phyloP scores from a whole-genome alignment of 2,888 invertebrate species.

The Ramazzottius varieornatus region DNA sequence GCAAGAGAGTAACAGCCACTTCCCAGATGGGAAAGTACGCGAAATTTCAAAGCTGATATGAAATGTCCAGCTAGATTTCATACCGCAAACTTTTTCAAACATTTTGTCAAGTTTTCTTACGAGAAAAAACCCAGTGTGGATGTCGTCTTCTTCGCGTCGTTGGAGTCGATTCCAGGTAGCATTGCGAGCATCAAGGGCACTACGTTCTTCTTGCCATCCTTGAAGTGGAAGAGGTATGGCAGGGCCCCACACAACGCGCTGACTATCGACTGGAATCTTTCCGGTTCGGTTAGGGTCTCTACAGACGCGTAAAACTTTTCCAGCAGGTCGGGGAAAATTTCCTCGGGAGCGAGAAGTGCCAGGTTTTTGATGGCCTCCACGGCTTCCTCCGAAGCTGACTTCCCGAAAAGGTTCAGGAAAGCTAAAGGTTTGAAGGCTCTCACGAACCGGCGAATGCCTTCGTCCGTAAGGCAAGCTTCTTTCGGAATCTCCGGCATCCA shows the following conservation, averaged over 20 bases:
- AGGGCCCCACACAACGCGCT: conserved; percentile 40
- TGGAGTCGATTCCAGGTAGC: conserved; percentile 66
- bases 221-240: conserved; percentile 17
- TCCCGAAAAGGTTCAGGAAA: conserved; percentile 50
- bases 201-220: conserved; percentile 49
- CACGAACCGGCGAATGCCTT: conserved; percentile 53
- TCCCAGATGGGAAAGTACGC: too few species aligned
- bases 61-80: too few species aligned
- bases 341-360: conserved; percentile 47
- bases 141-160: conserved; percentile 38
- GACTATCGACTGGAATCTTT: conserved; percentile 44
- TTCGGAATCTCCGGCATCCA: conserved; percentile 46
- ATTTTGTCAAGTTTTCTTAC: too few species aligned
- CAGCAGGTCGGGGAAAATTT: conserved; percentile 52
- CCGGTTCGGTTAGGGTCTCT: conserved; percentile 64
- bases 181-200: conserved; percentile 49
- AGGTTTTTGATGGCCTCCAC: conserved; percentile 43
- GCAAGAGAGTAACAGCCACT: too few species aligned
- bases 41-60: too few species aligned
- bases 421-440: conserved; percentile 40
- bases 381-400: conserved; percentile 34
- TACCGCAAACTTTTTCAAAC: too few species aligned
- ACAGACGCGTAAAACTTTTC: conserved; percentile 51
- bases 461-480: conserved; percentile 41
- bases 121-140: neutral